Conservation (phyloP, 2,797 vertebrate genomes). For the Oreochromis grahami region DNA sequence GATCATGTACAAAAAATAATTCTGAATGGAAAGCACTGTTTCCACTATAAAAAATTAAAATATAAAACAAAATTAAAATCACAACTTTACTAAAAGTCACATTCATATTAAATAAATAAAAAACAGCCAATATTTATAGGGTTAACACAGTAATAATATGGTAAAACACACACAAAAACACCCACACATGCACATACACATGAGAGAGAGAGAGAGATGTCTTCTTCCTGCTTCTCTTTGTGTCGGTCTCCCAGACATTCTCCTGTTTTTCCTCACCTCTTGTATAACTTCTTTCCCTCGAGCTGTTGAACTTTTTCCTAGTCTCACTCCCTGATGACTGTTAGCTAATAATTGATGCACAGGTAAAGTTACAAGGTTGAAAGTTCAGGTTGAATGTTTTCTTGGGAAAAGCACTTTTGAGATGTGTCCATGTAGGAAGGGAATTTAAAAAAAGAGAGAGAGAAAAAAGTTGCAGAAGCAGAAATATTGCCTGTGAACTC, state of each 20-base stretch:
- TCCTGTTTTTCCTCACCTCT: neutral
- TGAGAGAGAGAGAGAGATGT: neutral
- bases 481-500: neutral
- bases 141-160: neutral
- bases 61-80: neutral
- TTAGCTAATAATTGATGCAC: neutral
- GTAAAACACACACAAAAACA: neutral
- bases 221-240: neutral
- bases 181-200: neutral
- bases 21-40: neutral
- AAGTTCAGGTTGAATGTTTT: neutral
- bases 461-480: neutral
- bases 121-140: neutral
- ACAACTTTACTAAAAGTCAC: rapidly evolving
- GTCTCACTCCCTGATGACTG: neutral
- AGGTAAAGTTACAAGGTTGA: neutral
- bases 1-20: neutral
- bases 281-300: neutral
- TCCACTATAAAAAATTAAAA: neutral
- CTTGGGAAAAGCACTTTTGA: neutral
- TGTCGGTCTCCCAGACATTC: neutral
- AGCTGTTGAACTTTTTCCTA: neutral
- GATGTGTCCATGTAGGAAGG: neutral
- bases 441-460: neutral
- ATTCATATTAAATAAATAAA: neutral